Evolutionary conservation across 2,888 invertebrate genomes (phyloP).

Genomic region (Apocheima hispidaria): DNA sequence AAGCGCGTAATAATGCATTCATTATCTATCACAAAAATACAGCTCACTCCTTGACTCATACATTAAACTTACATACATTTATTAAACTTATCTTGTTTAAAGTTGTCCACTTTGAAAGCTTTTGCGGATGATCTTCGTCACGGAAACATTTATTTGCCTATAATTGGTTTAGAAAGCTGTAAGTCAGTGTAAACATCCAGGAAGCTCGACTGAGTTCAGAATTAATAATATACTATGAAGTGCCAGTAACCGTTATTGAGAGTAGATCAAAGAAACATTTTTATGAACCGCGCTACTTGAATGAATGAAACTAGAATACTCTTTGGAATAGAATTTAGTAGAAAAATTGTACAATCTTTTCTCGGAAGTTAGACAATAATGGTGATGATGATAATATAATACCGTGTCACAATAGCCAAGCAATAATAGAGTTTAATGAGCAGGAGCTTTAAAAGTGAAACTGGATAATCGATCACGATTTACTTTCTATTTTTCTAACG

Average conservation of each 20-base stretch:
- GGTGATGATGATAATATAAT: slow-evolving; percentile 19
- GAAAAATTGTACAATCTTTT: no score
- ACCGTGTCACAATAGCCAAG: slow-evolving; percentile 23
- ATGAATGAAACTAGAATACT: no score
- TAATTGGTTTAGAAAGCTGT: slow-evolving; percentile 24
- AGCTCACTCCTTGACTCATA: no score
- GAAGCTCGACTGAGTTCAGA: slow-evolving; percentile 11
- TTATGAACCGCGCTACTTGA: no score
- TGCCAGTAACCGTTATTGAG: not conserved
- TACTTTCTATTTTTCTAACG: slow-evolving; percentile 72
- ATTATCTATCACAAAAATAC: no score
- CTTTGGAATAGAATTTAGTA: no score
- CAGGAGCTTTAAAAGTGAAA: slow-evolving; percentile 69
- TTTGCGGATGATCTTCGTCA: not conserved
- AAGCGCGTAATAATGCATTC: no score
- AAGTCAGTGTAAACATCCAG: not conserved
- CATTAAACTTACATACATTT: no score
- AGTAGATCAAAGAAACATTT: not conserved
- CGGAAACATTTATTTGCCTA: slow-evolving; percentile 20
- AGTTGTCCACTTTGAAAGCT: not conserved
- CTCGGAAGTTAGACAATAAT: not conserved
- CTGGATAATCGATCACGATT: slow-evolving; percentile 75
- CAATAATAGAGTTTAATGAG: slow-evolving; percentile 36
- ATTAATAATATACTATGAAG: slow-evolving; percentile 4
- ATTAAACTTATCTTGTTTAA: no score